Base-by-base conservation (phyloP, 2,888 invertebrate species). In the Drosophila mercatorum region DNA sequence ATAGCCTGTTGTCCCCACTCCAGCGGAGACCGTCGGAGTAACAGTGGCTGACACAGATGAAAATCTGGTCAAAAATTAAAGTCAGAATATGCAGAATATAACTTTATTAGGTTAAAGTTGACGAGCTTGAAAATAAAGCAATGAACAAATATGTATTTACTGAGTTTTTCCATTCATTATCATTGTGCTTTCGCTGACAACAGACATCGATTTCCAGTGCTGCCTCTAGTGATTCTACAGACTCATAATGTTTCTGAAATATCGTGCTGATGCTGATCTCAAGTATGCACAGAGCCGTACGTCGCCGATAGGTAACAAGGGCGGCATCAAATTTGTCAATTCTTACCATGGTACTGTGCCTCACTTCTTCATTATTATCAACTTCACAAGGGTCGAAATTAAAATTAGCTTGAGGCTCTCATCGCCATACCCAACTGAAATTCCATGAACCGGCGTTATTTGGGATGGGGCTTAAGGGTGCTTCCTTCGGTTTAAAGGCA, bases 391-490 rank as follows among this genome's bases (percentile, higher is more conserved):
- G 67, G 75, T 78, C 75, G 80, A 78, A 90, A 85, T 89, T 79
- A 81, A 88, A 91, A 89, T 91, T 86, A 89, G 84, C 79, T 78
- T 65, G 64, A 68, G 63, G 72, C 68, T 71, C 76, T 81, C 73
- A 59, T 63, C 80, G 67, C 60, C 60, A 83, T 78, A 82, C 62
- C 83, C 74, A 83, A 71, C 83, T 55, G 10, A 64, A 83, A 80
- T 83, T 86, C 89, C 75, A 80, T 59, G 80, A 78, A 80, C 40
- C 10, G 40, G 22, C 26, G 22, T 4, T 10, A n/a, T 12, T 26
- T 26, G 36, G 62, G n/a, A 52, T 43, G 60, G 49, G 41, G 43
- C 12, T 26, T 46, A 51, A 55, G 57, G 55, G 58, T 51, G 62
- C 34, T 60, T 46, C 53, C 49, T 40, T 58, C 44, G 38, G 58